These are phyloP conservation scores for Microcebus jonahi DNA, from an alignment of 2,113 vertebrate genomes.

Conservation along the genomic window DNA sequence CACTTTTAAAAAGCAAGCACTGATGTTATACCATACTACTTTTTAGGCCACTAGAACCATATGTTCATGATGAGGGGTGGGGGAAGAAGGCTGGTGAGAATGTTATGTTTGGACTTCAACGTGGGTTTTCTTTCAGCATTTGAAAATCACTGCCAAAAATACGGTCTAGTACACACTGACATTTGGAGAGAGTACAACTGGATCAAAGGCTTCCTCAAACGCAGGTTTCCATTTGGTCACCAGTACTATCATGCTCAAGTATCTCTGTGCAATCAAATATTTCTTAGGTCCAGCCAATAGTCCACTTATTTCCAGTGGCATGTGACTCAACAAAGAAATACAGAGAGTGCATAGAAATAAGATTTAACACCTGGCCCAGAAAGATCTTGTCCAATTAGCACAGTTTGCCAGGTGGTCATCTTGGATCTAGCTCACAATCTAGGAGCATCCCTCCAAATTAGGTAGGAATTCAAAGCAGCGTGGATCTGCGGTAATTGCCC, in stretches of 20 bases:
- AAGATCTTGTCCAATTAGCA: neutral
- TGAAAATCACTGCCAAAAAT: constrained; percentile 22
- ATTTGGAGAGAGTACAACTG: neutral
- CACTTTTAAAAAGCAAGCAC: neutral
- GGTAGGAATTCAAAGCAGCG: neutral
- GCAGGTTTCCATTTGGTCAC: constrained; percentile 17
- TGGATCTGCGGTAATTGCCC: neutral
- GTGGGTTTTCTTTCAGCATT: constrained; percentile 34
- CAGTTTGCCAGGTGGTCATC: neutral
- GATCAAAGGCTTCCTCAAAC: neutral
- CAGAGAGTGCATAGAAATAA: neutral
- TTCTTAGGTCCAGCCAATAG: neutral
- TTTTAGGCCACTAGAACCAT: neutral
- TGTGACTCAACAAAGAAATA: neutral
- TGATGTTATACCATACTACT: neutral
- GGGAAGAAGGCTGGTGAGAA: neutral
- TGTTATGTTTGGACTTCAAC: neutral
- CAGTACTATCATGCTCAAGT: neutral
- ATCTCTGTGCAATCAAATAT: neutral
- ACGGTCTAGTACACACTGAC: neutral
- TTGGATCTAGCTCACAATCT: neutral
- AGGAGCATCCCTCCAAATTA: neutral
- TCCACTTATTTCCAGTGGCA: neutral
- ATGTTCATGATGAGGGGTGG: neutral
- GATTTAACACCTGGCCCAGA: neutral